Conservation (phyloP, 1,140 invertebrate species). For the Oppia nitens region DNA sequence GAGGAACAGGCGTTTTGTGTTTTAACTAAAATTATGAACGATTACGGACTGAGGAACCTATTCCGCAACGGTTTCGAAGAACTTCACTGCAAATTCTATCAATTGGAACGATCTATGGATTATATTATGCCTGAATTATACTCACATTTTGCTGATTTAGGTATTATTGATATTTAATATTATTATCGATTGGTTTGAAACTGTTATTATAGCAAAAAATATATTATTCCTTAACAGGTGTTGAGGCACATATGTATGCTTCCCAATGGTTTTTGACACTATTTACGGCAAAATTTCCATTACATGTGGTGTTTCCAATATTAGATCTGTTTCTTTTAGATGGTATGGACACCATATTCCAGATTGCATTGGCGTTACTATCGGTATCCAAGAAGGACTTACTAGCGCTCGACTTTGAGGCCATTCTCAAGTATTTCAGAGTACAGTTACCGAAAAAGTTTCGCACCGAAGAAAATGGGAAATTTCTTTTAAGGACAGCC, state of each 20-base stretch:
- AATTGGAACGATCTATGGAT: slow-evolving; percentile 84
- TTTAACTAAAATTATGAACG: slow-evolving; percentile 89
- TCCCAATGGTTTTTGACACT: slow-evolving; percentile 98
- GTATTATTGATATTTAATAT: not conserved
- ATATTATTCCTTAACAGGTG: slow-evolving; percentile 31
- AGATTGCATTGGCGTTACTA: slow-evolving; percentile 81
- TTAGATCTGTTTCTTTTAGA: slow-evolving; percentile 73
- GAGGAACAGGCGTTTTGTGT: slow-evolving; percentile 98
- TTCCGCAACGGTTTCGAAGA: slow-evolving; percentile 94
- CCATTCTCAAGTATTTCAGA: slow-evolving; percentile 72
- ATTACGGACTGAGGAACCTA: slow-evolving; percentile 79
- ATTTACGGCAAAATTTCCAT: slow-evolving; percentile 93
- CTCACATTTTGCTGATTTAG: slow-evolving; percentile 69
- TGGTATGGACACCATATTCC: slow-evolving; percentile 83
- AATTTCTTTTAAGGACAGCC: slow-evolving; percentile 71
- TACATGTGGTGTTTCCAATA: slow-evolving; percentile 93
- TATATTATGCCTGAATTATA: slow-evolving; percentile 73
- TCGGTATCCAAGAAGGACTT: slow-evolving; percentile 75
- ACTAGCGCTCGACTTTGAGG: slow-evolving; percentile 90
- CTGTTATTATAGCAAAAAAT: not conserved
- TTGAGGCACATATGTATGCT: slow-evolving; percentile 98
- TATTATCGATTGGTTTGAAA: not conserved
- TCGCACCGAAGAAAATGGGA: slow-evolving; percentile 69
- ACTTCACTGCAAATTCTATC: slow-evolving; percentile 83
- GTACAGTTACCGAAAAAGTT: slow-evolving; percentile 93